Base-by-base conservation (phyloP, 2,113 vertebrate species). In the Cinclus mexicanus region DNA sequence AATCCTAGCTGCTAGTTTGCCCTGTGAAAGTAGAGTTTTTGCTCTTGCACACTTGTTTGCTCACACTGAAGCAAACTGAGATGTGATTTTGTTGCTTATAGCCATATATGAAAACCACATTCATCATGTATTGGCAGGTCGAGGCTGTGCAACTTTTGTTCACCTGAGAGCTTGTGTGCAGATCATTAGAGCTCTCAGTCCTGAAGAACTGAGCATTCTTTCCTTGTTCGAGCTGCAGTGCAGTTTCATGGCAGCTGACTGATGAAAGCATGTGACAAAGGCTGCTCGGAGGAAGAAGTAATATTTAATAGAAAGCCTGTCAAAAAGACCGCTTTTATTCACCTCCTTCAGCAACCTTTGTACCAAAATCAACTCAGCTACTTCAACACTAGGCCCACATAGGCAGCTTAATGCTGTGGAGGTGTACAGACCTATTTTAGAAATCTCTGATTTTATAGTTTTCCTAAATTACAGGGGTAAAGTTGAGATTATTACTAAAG, bases 381-480 rank as follows among this genome's bases (percentile, higher is more conserved):
- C 35, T 41, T 83, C 78, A 75, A 57, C 26, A 29, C 55, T 23
- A 77, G 87, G 65, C 63, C 60, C 94, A 84, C 39, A 1, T 77
- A 74, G 61, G 68, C 50, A 92, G 61, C n/a, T 83, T 59, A 80
- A 1, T 28, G 39, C 46, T 94, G 78, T 69, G 96, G 87, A 95
- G 90, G 77, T 69, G 75, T 93, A 60, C 24, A 55, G 24, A 89
- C 60, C 29, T 86, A 94, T 94, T 96, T 96, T 61, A 83, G 96
- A 91, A 88, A 86, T 53, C 31, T 29, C 35, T 41, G 47, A 80
- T 89, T 94, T 95, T 85, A 92, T 47, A 87, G 74, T 96, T 90
- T 85, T 95, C 64, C 53, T 86, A 93, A 96, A 96, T 95, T 94
- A 78, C 68, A 94, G 42, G 55, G 94, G 81, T 25, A 60, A 95